These are phyloP conservation scores for Sylvia borin DNA, from an alignment of 2,797 vertebrate species.

Conservation along the genomic window DNA sequence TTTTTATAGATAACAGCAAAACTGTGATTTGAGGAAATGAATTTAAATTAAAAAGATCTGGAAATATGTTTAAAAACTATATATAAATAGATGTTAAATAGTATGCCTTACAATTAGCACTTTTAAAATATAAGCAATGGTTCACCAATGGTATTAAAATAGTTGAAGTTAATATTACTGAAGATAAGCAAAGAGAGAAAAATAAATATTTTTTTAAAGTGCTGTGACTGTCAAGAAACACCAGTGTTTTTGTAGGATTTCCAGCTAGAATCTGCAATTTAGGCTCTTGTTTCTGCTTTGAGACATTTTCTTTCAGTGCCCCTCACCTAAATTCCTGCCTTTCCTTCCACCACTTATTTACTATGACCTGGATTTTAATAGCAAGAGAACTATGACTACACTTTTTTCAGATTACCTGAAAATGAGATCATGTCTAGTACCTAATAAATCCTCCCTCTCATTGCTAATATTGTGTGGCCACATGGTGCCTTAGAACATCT, in stretches of 20 bases:
- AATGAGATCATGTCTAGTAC: slow-evolving; percentile 68
- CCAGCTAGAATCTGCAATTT: slow-evolving; percentile 12
- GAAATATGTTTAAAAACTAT: not conserved
- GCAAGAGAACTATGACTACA: slow-evolving; percentile 39
- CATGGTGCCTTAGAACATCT: slow-evolving; percentile 47
- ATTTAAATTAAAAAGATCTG: not conserved
- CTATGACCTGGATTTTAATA: slow-evolving; percentile 51
- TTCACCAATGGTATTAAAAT: not conserved
- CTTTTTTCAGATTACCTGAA: slow-evolving; percentile 70
- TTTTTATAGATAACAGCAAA: not conserved
- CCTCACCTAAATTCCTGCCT: slow-evolving; percentile 27
- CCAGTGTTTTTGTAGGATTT: not conserved
- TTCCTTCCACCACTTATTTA: slow-evolving; percentile 38
- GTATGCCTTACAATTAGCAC: not conserved
- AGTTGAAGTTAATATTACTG: not conserved
- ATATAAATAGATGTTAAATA: not conserved
- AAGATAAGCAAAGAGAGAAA: not conserved
- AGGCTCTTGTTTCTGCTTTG: not conserved
- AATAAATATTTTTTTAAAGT: not conserved
- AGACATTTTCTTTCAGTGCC: slow-evolving; percentile 19
- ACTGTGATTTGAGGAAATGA: not conserved
- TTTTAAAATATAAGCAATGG: not conserved
- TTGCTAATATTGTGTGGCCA: slow-evolving; percentile 35
- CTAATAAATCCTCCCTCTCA: slow-evolving; percentile 73
- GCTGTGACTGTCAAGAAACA: not conserved